Evolutionary conservation across 2,113 vertebrate species (phyloP).

Genomic region (Centropus unirufus): DNA sequence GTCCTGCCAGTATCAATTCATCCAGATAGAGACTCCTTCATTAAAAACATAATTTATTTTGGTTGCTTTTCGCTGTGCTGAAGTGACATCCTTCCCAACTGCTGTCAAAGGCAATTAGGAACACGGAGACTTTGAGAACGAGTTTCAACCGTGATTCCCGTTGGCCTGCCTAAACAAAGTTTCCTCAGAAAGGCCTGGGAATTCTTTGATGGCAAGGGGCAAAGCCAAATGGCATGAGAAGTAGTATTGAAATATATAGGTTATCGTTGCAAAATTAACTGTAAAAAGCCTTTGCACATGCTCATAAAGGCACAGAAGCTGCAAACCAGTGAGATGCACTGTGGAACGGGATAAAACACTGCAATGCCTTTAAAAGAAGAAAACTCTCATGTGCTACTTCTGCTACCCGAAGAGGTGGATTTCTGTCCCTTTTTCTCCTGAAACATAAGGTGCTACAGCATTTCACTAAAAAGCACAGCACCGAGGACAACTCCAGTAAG

Average conservation of each 20-base stretch:
- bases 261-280: not conserved
- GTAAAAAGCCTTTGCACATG: not conserved
- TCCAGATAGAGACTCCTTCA: not conserved
- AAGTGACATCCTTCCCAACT: conserved; percentile 22
- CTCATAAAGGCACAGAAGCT: not conserved
- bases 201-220: not conserved
- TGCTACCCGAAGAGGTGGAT: not conserved
- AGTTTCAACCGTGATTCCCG: not conserved
- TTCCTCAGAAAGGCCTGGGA: not conserved
- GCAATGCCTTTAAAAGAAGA: not conserved
- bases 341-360: not conserved
- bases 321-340: not conserved
- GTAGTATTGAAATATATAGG: not conserved
- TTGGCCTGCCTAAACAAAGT: not conserved
- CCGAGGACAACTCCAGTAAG: not conserved
- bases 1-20: not conserved
- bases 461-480: not conserved
- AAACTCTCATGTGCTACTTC: not conserved
- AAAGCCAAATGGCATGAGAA: not conserved
- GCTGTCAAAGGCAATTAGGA: conserved; percentile 41
- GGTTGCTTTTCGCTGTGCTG: not conserved
- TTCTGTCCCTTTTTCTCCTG: not conserved
- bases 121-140: not conserved
- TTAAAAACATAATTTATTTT: conserved; percentile 40
- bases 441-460: not conserved